Evolutionary conservation across 2,888 invertebrate species (phyloP).

Genomic region (Tiliacea citrago): DNA sequence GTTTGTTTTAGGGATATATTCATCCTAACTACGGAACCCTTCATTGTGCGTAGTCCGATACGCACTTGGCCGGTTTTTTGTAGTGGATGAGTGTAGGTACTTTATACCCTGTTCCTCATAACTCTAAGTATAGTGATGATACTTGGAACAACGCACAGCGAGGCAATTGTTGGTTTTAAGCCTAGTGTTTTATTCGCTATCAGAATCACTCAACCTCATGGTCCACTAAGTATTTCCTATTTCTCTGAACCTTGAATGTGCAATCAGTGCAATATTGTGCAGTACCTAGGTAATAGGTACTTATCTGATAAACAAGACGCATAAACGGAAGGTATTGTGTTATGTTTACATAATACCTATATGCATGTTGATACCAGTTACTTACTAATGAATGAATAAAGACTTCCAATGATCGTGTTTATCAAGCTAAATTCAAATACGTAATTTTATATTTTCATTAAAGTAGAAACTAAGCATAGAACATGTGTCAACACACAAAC

Average conservation of each 20-base stretch:
- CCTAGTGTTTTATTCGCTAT: constrained; percentile 47
- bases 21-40: too few species aligned
- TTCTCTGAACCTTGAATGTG: constrained; percentile 39
- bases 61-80: too few species aligned
- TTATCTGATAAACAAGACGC: constrained; percentile 25
- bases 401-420: not conserved
- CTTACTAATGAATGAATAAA: constrained; percentile 1
- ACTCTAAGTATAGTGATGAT: not conserved
- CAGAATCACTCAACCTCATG: constrained; percentile 47
- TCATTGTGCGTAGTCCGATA: too few species aligned
- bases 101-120: too few species aligned
- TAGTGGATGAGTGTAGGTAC: too few species aligned
- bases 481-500: not conserved
- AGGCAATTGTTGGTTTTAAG: not conserved
- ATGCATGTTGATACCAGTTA: constrained; percentile 9
- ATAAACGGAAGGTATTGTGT: constrained; percentile 29
- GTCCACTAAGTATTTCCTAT: constrained; percentile 51
- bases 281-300: constrained; percentile 1
- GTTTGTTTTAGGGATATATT: too few species aligned
- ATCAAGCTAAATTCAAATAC: not conserved
- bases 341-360: constrained; percentile 15
- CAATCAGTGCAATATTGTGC: constrained; percentile 21
- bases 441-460: not conserved
- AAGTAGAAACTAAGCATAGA: not conserved
- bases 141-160: not conserved